These are phyloP conservation scores for Cathartes aura DNA, from an alignment of 2,113 vertebrate species.

Conservation along the genomic window DNA sequence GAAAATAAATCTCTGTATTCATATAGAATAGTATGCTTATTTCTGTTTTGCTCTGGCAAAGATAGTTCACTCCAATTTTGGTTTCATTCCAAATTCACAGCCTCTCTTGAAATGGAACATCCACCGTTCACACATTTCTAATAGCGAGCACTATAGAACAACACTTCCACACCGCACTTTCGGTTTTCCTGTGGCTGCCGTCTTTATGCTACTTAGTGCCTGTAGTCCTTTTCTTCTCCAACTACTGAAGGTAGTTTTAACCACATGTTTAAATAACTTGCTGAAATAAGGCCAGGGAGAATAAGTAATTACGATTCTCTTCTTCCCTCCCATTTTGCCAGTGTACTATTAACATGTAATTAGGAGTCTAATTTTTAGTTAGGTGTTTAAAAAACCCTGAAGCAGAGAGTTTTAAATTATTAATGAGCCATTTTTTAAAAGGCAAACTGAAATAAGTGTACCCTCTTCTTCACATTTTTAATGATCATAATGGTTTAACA, in stretches of 20 bases:
- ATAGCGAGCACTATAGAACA: neutral
- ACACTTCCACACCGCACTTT: neutral
- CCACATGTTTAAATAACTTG: neutral
- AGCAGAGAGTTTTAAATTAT: slow-evolving; percentile 40
- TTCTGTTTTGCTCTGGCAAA: neutral
- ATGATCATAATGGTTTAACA: slow-evolving; percentile 23
- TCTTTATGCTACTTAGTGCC: neutral
- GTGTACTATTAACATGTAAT: slow-evolving; percentile 54
- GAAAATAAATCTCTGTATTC: neutral
- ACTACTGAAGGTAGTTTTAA: neutral
- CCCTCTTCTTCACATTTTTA: slow-evolving; percentile 33
- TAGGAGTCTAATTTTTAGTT: slow-evolving; percentile 46
- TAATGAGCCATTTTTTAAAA: slow-evolving; percentile 37
- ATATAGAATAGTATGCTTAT: neutral
- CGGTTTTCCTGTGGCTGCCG: neutral
- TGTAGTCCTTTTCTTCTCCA: neutral
- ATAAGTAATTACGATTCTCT: slow-evolving; percentile 3
- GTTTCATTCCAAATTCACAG: neutral
- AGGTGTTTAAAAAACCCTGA: slow-evolving; percentile 43
- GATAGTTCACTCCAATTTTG: neutral
- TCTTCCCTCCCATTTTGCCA: slow-evolving; percentile 33
- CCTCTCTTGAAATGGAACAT: neutral
- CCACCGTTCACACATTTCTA: neutral
- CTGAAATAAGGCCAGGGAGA: slow-evolving; percentile 33
- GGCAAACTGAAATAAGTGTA: slow-evolving; percentile 23